These are phyloP conservation scores for Sipunculus nudus DNA, from an alignment of 2,888 invertebrate genomes.

Conservation along the genomic window DNA sequence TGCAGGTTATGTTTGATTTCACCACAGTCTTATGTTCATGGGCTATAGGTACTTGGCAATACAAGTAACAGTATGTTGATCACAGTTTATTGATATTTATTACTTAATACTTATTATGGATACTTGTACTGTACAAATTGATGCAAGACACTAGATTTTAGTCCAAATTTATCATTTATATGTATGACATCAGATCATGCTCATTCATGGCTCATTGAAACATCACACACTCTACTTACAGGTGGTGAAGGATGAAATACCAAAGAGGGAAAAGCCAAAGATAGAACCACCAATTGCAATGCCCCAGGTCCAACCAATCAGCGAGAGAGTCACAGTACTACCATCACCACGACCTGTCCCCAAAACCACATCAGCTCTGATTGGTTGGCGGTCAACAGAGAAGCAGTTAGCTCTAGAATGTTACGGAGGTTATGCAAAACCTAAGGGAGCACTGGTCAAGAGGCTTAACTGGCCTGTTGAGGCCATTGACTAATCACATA, in stretches of 20 bases:
- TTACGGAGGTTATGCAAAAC: slow-evolving; percentile 61
- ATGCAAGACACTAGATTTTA: too few species aligned
- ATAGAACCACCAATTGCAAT: slow-evolving; percentile 42
- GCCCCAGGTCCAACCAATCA: slow-evolving; percentile 59
- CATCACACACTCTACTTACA: too few species aligned
- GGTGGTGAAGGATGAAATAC: slow-evolving; percentile 62
- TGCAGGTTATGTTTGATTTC: too few species aligned
- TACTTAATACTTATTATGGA: too few species aligned
- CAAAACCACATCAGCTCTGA: slow-evolving; percentile 50
- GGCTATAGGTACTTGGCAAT: too few species aligned
- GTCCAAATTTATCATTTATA: too few species aligned
- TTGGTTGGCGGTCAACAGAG: slow-evolving; percentile 63
- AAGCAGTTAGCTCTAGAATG: slow-evolving; percentile 52
- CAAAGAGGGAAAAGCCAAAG: slow-evolving; percentile 18
- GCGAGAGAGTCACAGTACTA: slow-evolving; percentile 57
- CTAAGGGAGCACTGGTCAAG: slow-evolving; percentile 59
- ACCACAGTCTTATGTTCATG: too few species aligned
- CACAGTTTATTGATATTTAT: too few species aligned
- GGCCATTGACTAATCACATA: slow-evolving; percentile 49
- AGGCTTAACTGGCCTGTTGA: slow-evolving; percentile 65
- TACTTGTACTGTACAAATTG: too few species aligned
- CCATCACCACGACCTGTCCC: slow-evolving; percentile 62
- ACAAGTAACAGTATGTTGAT: too few species aligned
- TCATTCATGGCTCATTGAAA: too few species aligned
- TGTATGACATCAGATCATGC: too few species aligned